Evolutionary conservation across 23 tunicate genomes (phyloP).

Genomic region (Styela plicata): DNA sequence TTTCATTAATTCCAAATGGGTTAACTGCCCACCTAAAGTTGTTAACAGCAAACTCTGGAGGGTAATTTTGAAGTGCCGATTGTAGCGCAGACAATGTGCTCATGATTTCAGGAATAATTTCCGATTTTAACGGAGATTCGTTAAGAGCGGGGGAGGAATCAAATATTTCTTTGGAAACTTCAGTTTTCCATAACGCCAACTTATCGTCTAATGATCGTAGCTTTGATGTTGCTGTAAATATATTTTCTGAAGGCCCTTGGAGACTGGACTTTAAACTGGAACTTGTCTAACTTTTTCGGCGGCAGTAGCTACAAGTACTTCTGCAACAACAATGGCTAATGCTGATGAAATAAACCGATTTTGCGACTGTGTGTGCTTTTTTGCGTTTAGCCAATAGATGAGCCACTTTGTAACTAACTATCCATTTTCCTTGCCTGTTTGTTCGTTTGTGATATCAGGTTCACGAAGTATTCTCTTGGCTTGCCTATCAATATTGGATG

Average conservation of each 20-base stretch:
- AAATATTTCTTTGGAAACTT: conserved; percentile 48
- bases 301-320: conserved; percentile 48
- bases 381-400: conserved; percentile 60
- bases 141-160: conserved; percentile 59
- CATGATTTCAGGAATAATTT: conserved; percentile 55
- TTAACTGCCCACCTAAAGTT: conserved; percentile 54
- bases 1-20: conserved; percentile 56
- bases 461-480: conserved; percentile 53
- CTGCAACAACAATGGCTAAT: conserved; percentile 60
- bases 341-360: conserved; percentile 61
- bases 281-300: conserved; percentile 55
- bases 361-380: background rate
- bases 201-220: conserved; percentile 53
- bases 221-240: conserved; percentile 54
- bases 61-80: conserved; percentile 53
- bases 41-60: conserved; percentile 63
- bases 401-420: conserved; percentile 60
- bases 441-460: conserved; percentile 64
- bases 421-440: conserved; percentile 51
- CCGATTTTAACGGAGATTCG: conserved; percentile 39
- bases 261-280: conserved; percentile 68
- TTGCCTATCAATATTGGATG: conserved; percentile 54
- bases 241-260: conserved; percentile 70
- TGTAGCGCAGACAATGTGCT: conserved; percentile 53
- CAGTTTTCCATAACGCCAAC: conserved; percentile 56